Percentiles rank a stretch among this genome's conserved stretches.
These are phyloP conservation scores for Ahaetulla prasina DNA, from an alignment of 2,113 vertebrate species.

Conservation along the genomic window DNA sequence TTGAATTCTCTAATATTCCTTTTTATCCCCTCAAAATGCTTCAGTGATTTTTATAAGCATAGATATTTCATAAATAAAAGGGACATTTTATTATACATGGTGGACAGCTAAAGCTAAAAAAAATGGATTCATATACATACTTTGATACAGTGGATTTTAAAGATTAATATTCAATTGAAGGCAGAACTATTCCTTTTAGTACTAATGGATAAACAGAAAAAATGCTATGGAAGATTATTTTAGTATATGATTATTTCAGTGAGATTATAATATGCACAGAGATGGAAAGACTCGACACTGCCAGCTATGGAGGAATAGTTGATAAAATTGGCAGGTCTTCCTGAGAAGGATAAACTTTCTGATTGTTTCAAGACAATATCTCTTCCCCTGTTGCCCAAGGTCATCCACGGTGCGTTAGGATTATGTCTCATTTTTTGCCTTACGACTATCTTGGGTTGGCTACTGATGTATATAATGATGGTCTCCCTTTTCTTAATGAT, in stretches of 20 bases:
- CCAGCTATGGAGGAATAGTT: not conserved
- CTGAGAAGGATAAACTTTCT: not conserved
- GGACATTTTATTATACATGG: not conserved
- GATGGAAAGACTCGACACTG: not conserved
- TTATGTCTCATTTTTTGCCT: not conserved
- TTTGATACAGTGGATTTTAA: not conserved
- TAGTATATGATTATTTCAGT: not conserved
- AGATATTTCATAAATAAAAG: conserved; percentile 64
- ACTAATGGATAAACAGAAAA: not conserved
- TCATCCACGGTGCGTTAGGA: not conserved
- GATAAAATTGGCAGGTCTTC: not conserved
- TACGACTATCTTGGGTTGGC: not conserved
- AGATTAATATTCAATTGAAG: not conserved
- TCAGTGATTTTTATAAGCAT: conserved; percentile 64
- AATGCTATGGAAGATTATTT: not conserved
- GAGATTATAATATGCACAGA: not conserved
- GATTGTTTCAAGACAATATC: not conserved
- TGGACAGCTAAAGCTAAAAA: not conserved
- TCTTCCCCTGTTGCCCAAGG: not conserved
- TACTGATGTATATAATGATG: not conserved
- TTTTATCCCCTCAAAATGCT: not conserved
- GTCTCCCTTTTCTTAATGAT: not conserved
- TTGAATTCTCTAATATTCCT: not conserved
- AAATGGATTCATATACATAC: not conserved
- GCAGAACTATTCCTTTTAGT: not conserved